A percentile compares a stretch with the other conserved stretches of the same genome.
phyloP scores from a whole-genome alignment of 2,888 invertebrate species.

The Apamea sordens region DNA sequence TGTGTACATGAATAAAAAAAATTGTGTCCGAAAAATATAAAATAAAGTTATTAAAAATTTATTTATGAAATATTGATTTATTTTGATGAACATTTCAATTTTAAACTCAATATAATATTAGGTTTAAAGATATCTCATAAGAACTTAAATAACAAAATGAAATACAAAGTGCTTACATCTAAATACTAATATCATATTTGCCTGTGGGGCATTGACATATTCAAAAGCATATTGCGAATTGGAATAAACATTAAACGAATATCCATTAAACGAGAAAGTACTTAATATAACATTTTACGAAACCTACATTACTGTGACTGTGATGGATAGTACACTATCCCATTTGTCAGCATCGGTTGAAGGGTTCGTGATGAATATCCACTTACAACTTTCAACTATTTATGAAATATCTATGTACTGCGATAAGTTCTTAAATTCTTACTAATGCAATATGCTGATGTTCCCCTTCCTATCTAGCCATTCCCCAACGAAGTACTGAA shows the following conservation, averaged over 20 bases:
- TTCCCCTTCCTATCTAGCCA: background rate
- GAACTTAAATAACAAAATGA: no score
- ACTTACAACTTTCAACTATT: constrained; percentile 9
- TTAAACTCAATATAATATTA: background rate
- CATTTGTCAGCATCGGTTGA: constrained; percentile 41
- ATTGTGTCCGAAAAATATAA: background rate
- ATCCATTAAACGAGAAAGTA: background rate
- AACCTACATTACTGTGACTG: constrained; percentile 23
- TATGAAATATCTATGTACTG: background rate
- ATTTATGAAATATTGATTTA: background rate
- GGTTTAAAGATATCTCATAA: no score
- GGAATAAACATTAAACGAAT: background rate
- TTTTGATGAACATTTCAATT: background rate
- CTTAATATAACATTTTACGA: constrained; percentile 7
- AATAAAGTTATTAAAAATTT: background rate
- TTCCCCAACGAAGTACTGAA: background rate
- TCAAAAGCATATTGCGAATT: background rate
- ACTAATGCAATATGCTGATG: background rate
- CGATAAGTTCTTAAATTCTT: background rate
- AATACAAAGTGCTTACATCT: no score
- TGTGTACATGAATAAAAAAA: background rate
- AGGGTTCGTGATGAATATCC: constrained; percentile 29
- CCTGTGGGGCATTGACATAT: no score
- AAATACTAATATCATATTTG: no score
- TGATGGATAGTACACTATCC: constrained; percentile 47